Conservation (phyloP, 2,888 invertebrate species). For the Phoronis australis region DNA sequence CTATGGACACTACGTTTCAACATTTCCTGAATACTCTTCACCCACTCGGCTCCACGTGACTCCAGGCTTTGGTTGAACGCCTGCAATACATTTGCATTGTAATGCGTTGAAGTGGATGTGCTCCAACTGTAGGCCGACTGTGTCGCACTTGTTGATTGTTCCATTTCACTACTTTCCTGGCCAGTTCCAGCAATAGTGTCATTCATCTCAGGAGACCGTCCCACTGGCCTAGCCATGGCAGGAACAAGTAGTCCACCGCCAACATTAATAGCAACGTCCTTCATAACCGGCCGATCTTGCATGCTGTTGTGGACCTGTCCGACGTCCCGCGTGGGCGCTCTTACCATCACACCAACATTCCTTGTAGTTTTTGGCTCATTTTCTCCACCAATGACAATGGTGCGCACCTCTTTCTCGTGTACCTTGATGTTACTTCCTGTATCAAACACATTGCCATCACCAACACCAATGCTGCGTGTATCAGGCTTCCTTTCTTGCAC, state of each 20-base stretch:
- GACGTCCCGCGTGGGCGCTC: constrained; percentile 43
- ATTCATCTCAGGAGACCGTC: too few relatives aligned
- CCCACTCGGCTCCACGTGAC: background rate
- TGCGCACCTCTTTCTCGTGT: constrained; percentile 49
- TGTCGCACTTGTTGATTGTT: too few relatives aligned
- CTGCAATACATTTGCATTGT: background rate
- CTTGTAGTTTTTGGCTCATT: constrained; percentile 25
- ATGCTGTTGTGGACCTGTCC: constrained; percentile 44
- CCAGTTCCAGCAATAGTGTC: background rate
- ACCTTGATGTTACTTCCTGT: constrained; percentile 33
- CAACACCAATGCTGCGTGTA: constrained; percentile 61
- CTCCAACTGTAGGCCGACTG: too few relatives aligned
- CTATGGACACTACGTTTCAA: constrained; percentile 42
- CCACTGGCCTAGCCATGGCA: too few relatives aligned
- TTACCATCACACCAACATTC: constrained; percentile 42
- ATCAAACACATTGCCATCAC: constrained; percentile 56
- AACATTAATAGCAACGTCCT: constrained; percentile 44
- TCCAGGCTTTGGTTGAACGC: background rate
- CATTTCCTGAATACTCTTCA: constrained; percentile 18
- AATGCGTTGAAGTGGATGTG: background rate
- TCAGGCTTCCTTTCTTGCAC: constrained; percentile 17
- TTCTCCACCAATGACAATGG: constrained; percentile 43
- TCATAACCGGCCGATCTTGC: constrained; percentile 35
- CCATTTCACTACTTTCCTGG: too few relatives aligned
- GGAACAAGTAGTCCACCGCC: too few relatives aligned